Percentiles rank a stretch among this genome's conserved stretches.
phyloP scores from a whole-genome alignment of 2,888 invertebrate species.

The Acrocyrtus sp. region DNA sequence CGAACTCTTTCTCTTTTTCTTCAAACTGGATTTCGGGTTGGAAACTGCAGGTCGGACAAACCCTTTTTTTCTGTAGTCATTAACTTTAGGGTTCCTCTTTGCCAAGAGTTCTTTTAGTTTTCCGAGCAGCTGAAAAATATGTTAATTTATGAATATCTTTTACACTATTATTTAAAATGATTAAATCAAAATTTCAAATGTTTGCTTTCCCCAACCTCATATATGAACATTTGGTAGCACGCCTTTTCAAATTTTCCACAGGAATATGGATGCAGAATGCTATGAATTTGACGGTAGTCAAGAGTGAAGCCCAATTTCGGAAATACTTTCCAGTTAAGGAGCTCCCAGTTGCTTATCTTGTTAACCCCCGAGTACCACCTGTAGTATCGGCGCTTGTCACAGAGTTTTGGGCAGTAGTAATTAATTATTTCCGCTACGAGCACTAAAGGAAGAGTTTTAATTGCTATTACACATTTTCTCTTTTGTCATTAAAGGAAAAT shows the following conservation, averaged over 20 bases:
- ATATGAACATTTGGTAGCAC: slow-evolving; percentile 34
- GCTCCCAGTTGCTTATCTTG: slow-evolving; percentile 40
- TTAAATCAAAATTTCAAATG: slow-evolving; percentile 6
- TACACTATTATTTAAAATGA: background rate
- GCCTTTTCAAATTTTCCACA: slow-evolving; percentile 34
- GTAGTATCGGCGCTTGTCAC: slow-evolving; percentile 20
- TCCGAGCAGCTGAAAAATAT: slow-evolving; percentile 7
- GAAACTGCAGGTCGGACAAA: background rate
- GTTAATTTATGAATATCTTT: background rate
- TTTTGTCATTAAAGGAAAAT: background rate
- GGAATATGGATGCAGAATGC: slow-evolving; percentile 33
- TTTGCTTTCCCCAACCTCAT: slow-evolving; percentile 35
- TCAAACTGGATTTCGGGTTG: too few relatives aligned
- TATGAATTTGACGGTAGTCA: slow-evolving; percentile 16
- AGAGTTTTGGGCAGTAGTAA: slow-evolving; percentile 32
- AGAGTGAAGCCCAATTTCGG: slow-evolving; percentile 42
- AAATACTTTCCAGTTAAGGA: slow-evolving; percentile 38
- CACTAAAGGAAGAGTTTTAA: slow-evolving; percentile 6
- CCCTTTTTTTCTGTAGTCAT: slow-evolving; percentile 31
- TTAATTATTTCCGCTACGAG: slow-evolving; percentile 40
- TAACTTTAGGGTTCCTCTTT: slow-evolving; percentile 16
- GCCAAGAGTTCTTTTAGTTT: slow-evolving; percentile 16
- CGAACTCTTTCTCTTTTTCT: background rate
- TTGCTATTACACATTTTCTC: background rate
- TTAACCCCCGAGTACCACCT: slow-evolving; percentile 27